phyloP scores from a whole-genome alignment of 1,140 invertebrate genomes.

The Lamellibrachia luymesi region DNA sequence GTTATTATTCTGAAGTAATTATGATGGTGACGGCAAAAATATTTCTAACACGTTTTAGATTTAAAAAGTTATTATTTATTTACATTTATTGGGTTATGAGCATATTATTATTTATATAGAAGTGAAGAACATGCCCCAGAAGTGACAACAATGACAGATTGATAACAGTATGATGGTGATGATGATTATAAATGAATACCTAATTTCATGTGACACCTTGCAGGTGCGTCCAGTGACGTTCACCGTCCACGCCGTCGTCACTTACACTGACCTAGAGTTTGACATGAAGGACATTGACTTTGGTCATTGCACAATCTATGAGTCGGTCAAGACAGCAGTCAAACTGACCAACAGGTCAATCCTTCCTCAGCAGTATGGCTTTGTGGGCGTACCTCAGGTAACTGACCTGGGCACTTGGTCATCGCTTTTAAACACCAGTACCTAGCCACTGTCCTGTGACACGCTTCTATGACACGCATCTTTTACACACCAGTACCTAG shows the following conservation, averaged over 20 bases:
- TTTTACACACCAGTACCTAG: too few relatives aligned
- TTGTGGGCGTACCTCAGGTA: slow-evolving; percentile 55
- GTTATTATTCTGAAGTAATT: not conserved
- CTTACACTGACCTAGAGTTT: slow-evolving; percentile 54
- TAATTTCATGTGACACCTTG: slow-evolving; percentile 13
- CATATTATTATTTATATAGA: too few relatives aligned
- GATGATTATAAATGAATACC: not conserved
- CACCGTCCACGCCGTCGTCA: slow-evolving; percentile 54
- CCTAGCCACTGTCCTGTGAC: too few relatives aligned
- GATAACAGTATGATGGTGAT: not conserved
- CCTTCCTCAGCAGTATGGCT: slow-evolving; percentile 55
- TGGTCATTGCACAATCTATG: slow-evolving; percentile 54
- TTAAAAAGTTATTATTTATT: not conserved
- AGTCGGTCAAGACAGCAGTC: slow-evolving; percentile 46
- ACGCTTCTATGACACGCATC: too few relatives aligned
- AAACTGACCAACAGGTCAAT: slow-evolving; percentile 55
- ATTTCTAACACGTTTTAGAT: not conserved
- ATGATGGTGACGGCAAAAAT: not conserved
- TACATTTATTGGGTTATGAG: too few relatives aligned
- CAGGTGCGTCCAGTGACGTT: slow-evolving; percentile 52
- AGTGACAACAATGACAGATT: not conserved
- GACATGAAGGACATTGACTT: slow-evolving; percentile 52
- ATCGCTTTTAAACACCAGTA: too few relatives aligned
- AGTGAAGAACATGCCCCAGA: not conserved
- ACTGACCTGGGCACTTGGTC: slow-evolving; percentile 15